Conservation (phyloP, 2,797 vertebrate genomes). For the Mastacembelus armatus region DNA sequence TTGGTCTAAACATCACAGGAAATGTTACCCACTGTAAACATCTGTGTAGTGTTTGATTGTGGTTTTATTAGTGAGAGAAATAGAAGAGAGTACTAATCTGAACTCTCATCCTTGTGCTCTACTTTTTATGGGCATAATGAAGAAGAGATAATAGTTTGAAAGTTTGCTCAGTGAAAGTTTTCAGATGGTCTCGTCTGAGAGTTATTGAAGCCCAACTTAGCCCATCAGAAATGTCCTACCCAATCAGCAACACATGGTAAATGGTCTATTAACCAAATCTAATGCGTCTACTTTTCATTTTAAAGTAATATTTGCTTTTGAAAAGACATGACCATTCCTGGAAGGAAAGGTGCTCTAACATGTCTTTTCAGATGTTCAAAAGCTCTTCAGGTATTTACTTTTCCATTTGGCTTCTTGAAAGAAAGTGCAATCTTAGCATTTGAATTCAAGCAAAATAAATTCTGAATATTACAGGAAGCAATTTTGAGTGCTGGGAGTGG, state of each 20-base stretch:
- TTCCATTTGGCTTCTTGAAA: constrained; percentile 59
- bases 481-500: constrained; percentile 64
- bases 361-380: constrained; percentile 59
- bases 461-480: constrained; percentile 63
- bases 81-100: not conserved
- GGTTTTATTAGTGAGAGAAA: constrained; percentile 19
- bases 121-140: constrained; percentile 4
- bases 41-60: not conserved
- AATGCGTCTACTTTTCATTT: constrained; percentile 43
- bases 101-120: constrained; percentile 5
- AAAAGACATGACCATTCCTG: constrained; percentile 30
- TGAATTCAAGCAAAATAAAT: constrained; percentile 63
- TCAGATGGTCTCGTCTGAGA: constrained; percentile 22
- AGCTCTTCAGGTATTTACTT: constrained; percentile 59
- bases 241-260: constrained; percentile 32
- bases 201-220: constrained; percentile 36
- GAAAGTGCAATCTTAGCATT: constrained; percentile 62
- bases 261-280: constrained; percentile 49
- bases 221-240: constrained; percentile 51
- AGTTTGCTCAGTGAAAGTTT: constrained; percentile 28
- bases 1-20: not conserved
- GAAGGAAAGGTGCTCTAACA: constrained; percentile 39
- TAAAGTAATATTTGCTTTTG: constrained; percentile 49
- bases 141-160: constrained; percentile 24
- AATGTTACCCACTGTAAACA: not conserved